Base-by-base conservation (phyloP, 2,888 invertebrate genomes). In the Cantharis rufa region DNA sequence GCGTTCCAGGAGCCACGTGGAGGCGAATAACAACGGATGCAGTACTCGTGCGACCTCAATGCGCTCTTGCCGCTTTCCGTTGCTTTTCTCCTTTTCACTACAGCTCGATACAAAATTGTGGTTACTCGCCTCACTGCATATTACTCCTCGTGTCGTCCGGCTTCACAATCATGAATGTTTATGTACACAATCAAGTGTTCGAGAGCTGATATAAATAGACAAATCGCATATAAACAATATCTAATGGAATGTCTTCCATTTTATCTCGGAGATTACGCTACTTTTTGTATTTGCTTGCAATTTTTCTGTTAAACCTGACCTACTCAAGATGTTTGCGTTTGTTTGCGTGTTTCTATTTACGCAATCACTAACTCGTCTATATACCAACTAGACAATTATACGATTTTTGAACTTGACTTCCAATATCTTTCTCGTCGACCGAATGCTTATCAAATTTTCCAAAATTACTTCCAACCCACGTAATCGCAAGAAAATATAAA, bases 91-190 rank as follows among this genome's bases (percentile, higher is more conserved):
- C 48, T 48, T 48, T 48, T 48, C 48, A 48, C 66, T 16, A 28
- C 13, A 61, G 48, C 28, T 5, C 62, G 71, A 80, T 64, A 75
- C 84, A 84, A 90, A 89, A 89, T 90, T 90, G 86, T 88, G 87
- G 91, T 91, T 86, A 86, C 61, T 84, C 85, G 90, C 91, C 91
- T 90, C 91, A 89, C 89, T 90, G 90, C 90, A 82, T 80, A n/a
- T 48, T 71, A 70, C 21, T 78, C 83, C 86, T 85, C 86, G 86
- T 86, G 86, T 81, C 83, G 83, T 62, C 73, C 75, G 72, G 69
- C 70, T 48, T 7, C 48, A 76, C 71, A 73, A 70, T 78, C 74
- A 69, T 61, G 62, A 18, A 62, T 72, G 71, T 80, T 77, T 80
- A 75, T 75, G 73, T 71, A 72, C 76, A 72, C 72, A 70, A 70